phyloP scores from a whole-genome alignment of 2,797 vertebrate genomes.

The Naso thynnoides region DNA sequence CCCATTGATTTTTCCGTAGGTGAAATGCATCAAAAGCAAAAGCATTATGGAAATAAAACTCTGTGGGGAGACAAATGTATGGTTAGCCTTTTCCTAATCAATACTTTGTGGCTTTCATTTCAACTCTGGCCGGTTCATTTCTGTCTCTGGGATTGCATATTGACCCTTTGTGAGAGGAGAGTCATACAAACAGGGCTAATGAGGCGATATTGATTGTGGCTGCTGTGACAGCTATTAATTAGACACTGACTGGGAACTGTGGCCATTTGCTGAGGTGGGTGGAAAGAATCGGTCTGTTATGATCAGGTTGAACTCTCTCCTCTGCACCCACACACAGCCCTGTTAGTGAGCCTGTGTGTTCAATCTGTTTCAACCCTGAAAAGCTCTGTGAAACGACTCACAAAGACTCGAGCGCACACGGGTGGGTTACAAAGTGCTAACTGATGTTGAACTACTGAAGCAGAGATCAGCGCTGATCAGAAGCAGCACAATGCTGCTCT shows the following conservation, averaged over 20 bases:
- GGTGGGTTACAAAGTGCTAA: conserved; percentile 3
- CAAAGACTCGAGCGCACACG: conserved; percentile 2
- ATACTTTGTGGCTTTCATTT: conserved; percentile 72
- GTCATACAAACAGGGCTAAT: conserved; percentile 78
- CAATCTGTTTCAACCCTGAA: neutral
- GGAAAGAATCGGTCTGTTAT: conserved; percentile 48
- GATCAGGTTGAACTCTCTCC: conserved; percentile 41
- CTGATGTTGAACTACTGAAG: conserved; percentile 30
- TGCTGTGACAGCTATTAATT: conserved; percentile 84
- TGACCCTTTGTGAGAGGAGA: conserved; percentile 60
- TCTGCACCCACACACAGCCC: conserved; percentile 22
- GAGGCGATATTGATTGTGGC: conserved; percentile 83
- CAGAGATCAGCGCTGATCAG: conserved; percentile 61
- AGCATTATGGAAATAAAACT: conserved; percentile 68
- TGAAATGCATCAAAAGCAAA: conserved; percentile 68
- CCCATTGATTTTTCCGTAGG: conserved; percentile 67
- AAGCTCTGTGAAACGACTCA: neutral
- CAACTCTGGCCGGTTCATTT: conserved; percentile 59
- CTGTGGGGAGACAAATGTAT: conserved; percentile 65
- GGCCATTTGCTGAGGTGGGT: conserved; percentile 62
- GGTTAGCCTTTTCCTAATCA: conserved; percentile 60
- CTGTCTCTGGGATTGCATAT: conserved; percentile 65
- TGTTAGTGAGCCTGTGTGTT: neutral
- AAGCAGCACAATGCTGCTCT: conserved; percentile 64
- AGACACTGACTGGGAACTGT: conserved; percentile 68